Conservation (phyloP, 1,140 invertebrate genomes). For the Drosophila seguyi region DNA sequence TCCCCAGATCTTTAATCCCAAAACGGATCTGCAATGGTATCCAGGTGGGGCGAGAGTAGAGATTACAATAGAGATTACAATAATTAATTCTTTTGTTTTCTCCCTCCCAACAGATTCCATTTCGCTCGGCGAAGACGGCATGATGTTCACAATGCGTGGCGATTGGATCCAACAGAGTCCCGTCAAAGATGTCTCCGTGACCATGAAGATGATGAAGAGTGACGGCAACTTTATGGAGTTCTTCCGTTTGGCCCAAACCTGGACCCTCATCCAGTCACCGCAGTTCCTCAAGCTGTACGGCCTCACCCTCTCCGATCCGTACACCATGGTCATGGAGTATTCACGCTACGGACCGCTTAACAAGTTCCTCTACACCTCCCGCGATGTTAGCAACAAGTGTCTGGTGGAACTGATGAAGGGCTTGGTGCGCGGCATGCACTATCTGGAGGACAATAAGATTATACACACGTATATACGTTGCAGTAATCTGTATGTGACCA, state of each 20-base stretch:
- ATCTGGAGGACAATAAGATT: conserved; percentile 89
- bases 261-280: conserved; percentile 90
- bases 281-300: conserved; percentile 92
- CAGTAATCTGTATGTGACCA: conserved; percentile 91
- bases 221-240: conserved; percentile 90
- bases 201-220: conserved; percentile 90
- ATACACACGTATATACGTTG: conserved; percentile 95
- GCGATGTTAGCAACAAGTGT: conserved; percentile 88
- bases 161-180: conserved; percentile 88
- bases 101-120: conserved; percentile 86
- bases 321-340: conserved; percentile 93
- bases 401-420: conserved; percentile 92
- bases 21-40: conserved; percentile 89
- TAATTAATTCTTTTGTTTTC: not conserved
- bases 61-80: not conserved
- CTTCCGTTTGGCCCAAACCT: conserved; percentile 90
- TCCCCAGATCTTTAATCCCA: conserved; percentile 82
- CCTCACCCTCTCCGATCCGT: conserved; percentile 89
- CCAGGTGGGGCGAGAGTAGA: conserved; percentile 84
- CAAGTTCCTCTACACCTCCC: conserved; percentile 87
- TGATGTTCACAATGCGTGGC: conserved; percentile 88
- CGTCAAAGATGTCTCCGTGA: conserved; percentile 89
- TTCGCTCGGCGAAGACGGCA: conserved; percentile 87
- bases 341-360: conserved; percentile 92
- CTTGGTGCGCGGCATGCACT: conserved; percentile 90